These are phyloP conservation scores for Ptilodon capucinus DNA, from an alignment of 2,888 invertebrate species.

Conservation along the genomic window DNA sequence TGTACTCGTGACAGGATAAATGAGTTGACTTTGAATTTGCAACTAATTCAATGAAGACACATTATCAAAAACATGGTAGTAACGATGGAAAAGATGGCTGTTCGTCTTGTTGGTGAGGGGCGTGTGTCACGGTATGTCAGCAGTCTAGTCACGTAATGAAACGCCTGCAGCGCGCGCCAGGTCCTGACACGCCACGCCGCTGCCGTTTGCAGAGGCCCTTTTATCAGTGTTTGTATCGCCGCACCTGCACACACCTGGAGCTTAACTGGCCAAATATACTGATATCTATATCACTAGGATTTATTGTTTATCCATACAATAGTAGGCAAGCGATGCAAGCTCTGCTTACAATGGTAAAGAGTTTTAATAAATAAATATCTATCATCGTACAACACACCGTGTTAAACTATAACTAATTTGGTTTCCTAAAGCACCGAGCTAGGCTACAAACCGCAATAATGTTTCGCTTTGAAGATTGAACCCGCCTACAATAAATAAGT, in stretches of 20 bases:
- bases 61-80: no score
- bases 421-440: no score
- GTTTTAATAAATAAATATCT: neutral
- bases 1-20: no score
- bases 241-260: slow-evolving; percentile 1
- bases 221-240: slow-evolving; percentile 40
- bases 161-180: slow-evolving; percentile 47
- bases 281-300: neutral
- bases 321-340: no score
- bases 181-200: slow-evolving; percentile 46
- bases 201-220: slow-evolving; percentile 33
- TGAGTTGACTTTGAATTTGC: no score
- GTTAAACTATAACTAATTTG: no score
- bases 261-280: neutral
- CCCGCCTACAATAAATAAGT: neutral
- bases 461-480: neutral
- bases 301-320: neutral
- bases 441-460: neutral
- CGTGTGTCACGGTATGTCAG: slow-evolving; percentile 30
- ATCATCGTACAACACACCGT: neutral
- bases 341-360: no score
- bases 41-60: no score
- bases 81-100: no score
- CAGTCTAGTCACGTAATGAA: slow-evolving; percentile 50
- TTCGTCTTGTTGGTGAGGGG: neutral